These are phyloP conservation scores for Zosterops lateralis DNA, from an alignment of 2,113 vertebrate species.

Conservation along the genomic window DNA sequence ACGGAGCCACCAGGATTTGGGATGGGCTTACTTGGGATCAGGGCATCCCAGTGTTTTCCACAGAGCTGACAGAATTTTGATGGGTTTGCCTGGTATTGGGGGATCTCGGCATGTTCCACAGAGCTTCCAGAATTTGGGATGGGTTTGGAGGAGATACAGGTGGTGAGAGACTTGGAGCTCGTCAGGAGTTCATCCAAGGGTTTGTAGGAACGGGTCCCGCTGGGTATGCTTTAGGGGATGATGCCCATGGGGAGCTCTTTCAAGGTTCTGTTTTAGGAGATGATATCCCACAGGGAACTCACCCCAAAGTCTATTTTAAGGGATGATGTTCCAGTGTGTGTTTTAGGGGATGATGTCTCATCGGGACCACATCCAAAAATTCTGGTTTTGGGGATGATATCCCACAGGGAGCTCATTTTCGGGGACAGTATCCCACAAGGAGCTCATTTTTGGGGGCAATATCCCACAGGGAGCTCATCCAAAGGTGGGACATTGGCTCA, in stretches of 20 bases:
- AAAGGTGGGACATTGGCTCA: rapidly evolving
- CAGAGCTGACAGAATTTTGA: neutral
- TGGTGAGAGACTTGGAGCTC: rapidly evolving
- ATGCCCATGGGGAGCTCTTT: neutral
- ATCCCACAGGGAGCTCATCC: neutral
- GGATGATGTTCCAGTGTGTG: rapidly evolving
- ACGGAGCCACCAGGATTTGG: neutral
- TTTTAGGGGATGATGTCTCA: neutral
- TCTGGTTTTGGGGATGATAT: no score
- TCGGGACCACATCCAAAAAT: no score
- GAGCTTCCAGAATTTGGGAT: neutral
- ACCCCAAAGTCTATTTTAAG: neutral
- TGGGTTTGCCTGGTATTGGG: rapidly evolving
- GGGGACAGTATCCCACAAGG: rapidly evolving
- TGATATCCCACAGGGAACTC: no score
- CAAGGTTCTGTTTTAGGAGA: neutral
- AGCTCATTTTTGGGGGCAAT: neutral
- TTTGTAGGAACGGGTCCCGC: neutral
- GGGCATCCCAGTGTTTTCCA: rapidly evolving
- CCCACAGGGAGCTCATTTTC: neutral
- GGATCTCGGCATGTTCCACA: rapidly evolving
- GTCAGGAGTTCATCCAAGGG: rapidly evolving
- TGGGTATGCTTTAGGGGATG: neutral
- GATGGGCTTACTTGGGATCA: neutral
- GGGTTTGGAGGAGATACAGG: neutral